Evolutionary conservation across 2,888 invertebrate species (phyloP), one percentile per base, ranked within the genome.

Genomic region (Caprella mutica): DNA sequence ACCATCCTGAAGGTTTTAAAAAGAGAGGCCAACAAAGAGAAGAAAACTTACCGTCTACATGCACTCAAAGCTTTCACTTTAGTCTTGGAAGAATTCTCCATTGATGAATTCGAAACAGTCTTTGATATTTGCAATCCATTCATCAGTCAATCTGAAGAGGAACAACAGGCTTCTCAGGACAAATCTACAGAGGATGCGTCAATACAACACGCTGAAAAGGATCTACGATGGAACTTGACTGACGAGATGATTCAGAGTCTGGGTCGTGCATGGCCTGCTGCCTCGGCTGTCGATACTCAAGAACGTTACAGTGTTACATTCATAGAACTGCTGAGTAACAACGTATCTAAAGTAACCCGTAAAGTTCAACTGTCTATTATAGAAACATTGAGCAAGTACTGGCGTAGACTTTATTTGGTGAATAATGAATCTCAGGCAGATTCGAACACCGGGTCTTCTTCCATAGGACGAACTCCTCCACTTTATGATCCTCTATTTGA

Each of bases 21-120:
- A 14, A 80, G 79, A 67, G 92, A 92, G 74, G 82, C 86, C 64
- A 80, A 81, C 60, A 91, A 90, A 69, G 85, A 86, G 56, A 84
- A 86, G 68, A 77, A 83, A 51, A 77, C 76, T 38, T 90, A 92
- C 76, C 84, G 86, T 69, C 78, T 80, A 4, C 78, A 81, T 70
- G 86, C 86, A 0, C 71, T 91, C 52, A 73, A 79, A 44, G 82
- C 86, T 39, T 75, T 87, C 33, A 86, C 84, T 0, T 79, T 81
- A 51, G 82, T 91, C 52, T 74, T 91, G 21, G 81, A 85, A 23
- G 79, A 82, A 44, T 76, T 86, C 38, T 77, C 81, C 68, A 61
- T 71, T 12, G 88, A 91, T 72, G 77, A 80, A 60, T 92, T 91
- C 74, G 80, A 83, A 14, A 52, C 48, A 42, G 58, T 65, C 14